A percentile compares a stretch with the other conserved stretches of the same genome.
These are phyloP conservation scores for Darwinula stevensoni DNA, from an alignment of 2,888 invertebrate species.

Conservation along the genomic window DNA sequence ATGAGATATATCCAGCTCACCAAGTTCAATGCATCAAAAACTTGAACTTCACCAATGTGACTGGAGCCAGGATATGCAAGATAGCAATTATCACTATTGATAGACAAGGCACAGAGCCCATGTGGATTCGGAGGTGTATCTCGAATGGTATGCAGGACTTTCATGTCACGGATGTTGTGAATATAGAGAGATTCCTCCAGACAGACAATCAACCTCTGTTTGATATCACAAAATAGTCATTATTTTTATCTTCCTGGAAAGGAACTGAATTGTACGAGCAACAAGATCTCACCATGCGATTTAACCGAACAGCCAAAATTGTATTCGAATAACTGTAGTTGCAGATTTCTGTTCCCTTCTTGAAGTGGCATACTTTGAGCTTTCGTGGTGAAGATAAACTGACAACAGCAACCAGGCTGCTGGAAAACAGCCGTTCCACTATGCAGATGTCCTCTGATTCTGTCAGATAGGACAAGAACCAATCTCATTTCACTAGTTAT, in stretches of 20 bases:
- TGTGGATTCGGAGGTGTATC: constrained; percentile 86
- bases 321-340: constrained; percentile 86
- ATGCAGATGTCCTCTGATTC: constrained; percentile 31
- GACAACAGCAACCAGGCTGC: constrained; percentile 83
- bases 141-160: constrained; percentile 84
- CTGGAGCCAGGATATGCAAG: constrained; percentile 90
- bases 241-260: background rate
- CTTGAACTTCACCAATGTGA: constrained; percentile 75
- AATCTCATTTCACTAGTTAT: no score
- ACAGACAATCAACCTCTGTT: constrained; percentile 73
- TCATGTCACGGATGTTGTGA: constrained; percentile 95
- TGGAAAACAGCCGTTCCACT: constrained; percentile 84
- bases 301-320: constrained; percentile 77
- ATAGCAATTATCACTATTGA: constrained; percentile 64
- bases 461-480: no score
- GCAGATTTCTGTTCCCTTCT: constrained; percentile 90
- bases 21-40: constrained; percentile 70
- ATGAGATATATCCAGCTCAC: no score
- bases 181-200: constrained; percentile 90
- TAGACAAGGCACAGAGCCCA: constrained; percentile 71
- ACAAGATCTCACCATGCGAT: constrained; percentile 40
- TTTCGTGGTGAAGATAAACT: constrained; percentile 64
- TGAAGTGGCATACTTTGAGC: constrained; percentile 85
- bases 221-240: constrained; percentile 8
- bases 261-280: background rate